phyloP scores from a whole-genome alignment of 1,140 invertebrate genomes.

The Aphelenchoides besseyi region DNA sequence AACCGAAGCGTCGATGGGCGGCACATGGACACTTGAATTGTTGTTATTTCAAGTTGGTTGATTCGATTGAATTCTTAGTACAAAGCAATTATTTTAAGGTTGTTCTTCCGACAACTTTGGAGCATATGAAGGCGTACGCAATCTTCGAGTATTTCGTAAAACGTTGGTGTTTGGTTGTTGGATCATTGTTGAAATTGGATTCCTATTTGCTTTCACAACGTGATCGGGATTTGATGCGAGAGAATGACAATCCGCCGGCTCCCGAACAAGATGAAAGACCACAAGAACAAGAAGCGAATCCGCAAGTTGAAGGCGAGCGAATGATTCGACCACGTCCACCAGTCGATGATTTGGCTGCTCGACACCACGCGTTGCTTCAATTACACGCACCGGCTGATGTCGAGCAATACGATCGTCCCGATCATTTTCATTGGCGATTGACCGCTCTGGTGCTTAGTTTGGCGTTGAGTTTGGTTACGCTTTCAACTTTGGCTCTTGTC shows the following conservation, averaged over 20 bases:
- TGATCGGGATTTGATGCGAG: constrained; percentile 2
- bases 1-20: constrained; percentile 72
- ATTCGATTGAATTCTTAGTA: constrained; percentile 10
- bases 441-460: constrained; percentile 75
- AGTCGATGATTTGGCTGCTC: constrained; percentile 64
- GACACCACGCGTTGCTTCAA: constrained; percentile 67
- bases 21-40: constrained; percentile 86
- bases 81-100: constrained; percentile 67
- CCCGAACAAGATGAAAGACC: neutral
- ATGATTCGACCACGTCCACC: constrained; percentile 25
- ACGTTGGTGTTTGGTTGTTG: constrained; percentile 80
- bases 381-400: constrained; percentile 39
- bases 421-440: constrained; percentile 75
- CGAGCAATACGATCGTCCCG: constrained; percentile 52
- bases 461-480: constrained; percentile 77
- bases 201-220: constrained; percentile 4
- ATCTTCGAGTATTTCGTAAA: constrained; percentile 84
- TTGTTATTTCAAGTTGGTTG: constrained; percentile 76
- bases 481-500: constrained; percentile 77
- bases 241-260: constrained; percentile 23
- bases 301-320: constrained; percentile 31
- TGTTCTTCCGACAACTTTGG: constrained; percentile 86
- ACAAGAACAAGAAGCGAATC: neutral
- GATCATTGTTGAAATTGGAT: constrained; percentile 42
- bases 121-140: constrained; percentile 87